phyloP scores from a whole-genome alignment of 2,888 invertebrate genomes.

The Drosophila yooni region DNA sequence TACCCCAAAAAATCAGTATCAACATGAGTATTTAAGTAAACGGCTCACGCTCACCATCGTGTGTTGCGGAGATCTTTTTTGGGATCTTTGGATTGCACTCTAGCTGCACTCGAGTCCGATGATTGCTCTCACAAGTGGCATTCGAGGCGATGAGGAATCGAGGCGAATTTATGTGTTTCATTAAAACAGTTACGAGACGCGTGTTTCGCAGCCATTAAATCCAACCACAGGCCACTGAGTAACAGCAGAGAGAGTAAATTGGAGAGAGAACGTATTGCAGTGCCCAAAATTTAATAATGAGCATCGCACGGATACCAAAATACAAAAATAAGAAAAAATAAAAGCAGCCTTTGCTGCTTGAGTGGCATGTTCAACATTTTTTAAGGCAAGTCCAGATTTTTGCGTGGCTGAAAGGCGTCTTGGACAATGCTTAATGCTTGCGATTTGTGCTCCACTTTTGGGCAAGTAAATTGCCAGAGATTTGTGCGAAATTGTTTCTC shows the following conservation, averaged over 20 bases:
- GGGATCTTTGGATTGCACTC: conserved; percentile 34
- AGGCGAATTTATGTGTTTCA: conserved; percentile 75
- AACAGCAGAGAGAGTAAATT: neutral
- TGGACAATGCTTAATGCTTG: conserved; percentile 63
- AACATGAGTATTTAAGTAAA: conserved; percentile 42
- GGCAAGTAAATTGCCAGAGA: conserved; percentile 52
- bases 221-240: conserved; percentile 21
- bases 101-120: conserved; percentile 46
- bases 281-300: conserved; percentile 68
- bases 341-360: conserved; percentile 18
- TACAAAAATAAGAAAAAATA: neutral
- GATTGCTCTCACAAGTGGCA: conserved; percentile 68
- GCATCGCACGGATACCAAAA: conserved; percentile 27
- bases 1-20: conserved; percentile 21
- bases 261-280: conserved; percentile 38
- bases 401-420: conserved; percentile 47
- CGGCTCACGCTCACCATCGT: conserved; percentile 61
- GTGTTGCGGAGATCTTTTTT: conserved; percentile 9
- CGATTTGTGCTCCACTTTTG: conserved; percentile 62
- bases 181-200: conserved; percentile 77
- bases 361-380: conserved; percentile 51
- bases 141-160: conserved; percentile 50
- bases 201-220: conserved; percentile 73
- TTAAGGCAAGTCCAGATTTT: conserved; percentile 31
- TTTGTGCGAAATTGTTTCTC: conserved; percentile 28